Base-by-base conservation (phyloP, 2,888 invertebrate genomes). In the Isoperla grammatica region DNA sequence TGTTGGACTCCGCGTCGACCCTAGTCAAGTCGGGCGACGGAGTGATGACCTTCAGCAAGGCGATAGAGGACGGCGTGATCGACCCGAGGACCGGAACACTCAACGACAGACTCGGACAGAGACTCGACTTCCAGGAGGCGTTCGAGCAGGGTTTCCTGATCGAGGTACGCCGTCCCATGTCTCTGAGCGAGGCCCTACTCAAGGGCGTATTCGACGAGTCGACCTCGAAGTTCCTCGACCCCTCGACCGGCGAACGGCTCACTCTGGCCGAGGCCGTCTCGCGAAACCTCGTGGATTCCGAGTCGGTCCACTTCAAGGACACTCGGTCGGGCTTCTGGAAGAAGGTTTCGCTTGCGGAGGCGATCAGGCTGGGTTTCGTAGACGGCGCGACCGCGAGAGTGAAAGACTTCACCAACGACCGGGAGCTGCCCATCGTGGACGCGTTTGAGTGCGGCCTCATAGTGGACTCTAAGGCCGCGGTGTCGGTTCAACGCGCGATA, bases 1-100 rank as follows among this genome's bases (percentile, higher is more conserved):
- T 91, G 68, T 83, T 95, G 69, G 92, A 94, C 75, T 84, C 88
- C 53, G 85, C 88, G 62, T 88, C 90, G 39, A 93, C 91, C n/a
- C 79, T 92, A 68, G 92, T 95, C 37, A 87, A 85, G 65, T 83
- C 92, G 61, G 84, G 85, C 61, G 75, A 76, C 23, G 90, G 91
- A 57, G 80, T 89, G 1, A 83, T 90, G 66, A 89, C 91, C 11
- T 92, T 94, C 72, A 86, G 87, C 69, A 84, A 87, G 69, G 95
- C 93, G 45, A 84, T 91, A 22, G 83, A 85, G 65, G 85, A 84
- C 63, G 87, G 87, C 53, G 81, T 90, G 35, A 81, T 93, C 29
- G 87, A 93, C 73, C 81, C 87, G 8, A 83, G 84, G 65, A 81
- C 82, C 50, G 92, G 92, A 39, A 84, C 83, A 1, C 80, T 90